Percentiles rank a stretch among this genome's conserved stretches.
phyloP scores from a whole-genome alignment of 2,888 invertebrate species.

The Altica lythri region DNA sequence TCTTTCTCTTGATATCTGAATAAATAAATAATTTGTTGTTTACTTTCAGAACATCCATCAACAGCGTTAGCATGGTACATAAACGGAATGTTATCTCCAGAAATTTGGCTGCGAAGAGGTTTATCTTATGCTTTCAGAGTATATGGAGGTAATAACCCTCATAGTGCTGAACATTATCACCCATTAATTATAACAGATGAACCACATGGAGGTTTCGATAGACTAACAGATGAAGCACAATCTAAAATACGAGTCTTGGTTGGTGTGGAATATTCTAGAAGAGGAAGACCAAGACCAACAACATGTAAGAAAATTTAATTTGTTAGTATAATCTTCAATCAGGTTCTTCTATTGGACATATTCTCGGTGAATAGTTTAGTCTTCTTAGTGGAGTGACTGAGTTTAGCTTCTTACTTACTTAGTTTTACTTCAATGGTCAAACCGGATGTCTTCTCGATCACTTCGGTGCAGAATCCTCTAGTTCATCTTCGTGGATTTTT shows the following conservation, averaged over 20 bases:
- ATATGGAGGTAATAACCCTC: constrained; percentile 86
- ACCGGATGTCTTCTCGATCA: no score
- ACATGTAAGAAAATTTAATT: constrained; percentile 61
- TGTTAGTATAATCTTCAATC: no score
- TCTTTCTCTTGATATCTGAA: no score
- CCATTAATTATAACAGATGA: constrained; percentile 88
- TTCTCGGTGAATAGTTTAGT: no score
- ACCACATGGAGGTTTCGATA: constrained; percentile 80
- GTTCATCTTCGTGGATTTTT: no score
- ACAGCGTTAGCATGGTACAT: constrained; percentile 88
- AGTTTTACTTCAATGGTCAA: no score
- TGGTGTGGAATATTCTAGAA: constrained; percentile 80
- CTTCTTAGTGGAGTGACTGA: no score
- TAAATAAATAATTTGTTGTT: no score
- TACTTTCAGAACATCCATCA: constrained; percentile 69
- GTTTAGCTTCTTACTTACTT: no score
- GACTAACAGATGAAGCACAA: constrained; percentile 71
- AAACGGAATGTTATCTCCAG: constrained; percentile 86
- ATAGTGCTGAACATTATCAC: constrained; percentile 83
- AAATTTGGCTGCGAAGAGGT: constrained; percentile 84
- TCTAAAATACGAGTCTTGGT: constrained; percentile 75
- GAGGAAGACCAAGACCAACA: constrained; percentile 79
- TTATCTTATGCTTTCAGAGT: constrained; percentile 82
- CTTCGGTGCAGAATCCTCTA: no score
- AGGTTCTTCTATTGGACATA: no score